Evolutionary conservation across 2,888 invertebrate genomes (phyloP).

Genomic region (Gymnosoma rotundatum): DNA sequence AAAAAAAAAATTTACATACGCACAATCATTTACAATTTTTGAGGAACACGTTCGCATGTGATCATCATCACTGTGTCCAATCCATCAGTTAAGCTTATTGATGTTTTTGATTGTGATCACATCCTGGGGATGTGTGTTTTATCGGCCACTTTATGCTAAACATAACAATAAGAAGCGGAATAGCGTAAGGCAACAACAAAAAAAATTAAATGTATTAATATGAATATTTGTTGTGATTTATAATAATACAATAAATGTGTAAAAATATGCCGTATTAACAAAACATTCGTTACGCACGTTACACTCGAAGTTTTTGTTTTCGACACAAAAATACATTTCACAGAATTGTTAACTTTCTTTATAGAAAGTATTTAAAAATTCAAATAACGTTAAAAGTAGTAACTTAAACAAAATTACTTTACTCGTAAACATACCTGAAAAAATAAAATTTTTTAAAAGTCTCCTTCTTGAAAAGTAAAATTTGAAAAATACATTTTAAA

Average conservation of each 20-base stretch:
- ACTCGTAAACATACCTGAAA: not conserved
- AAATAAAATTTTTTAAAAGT: not conserved
- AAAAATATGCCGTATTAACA: conserved; percentile 49
- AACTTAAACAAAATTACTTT: no score
- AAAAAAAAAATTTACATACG: conserved; percentile 39
- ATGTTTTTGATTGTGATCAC: conserved; percentile 69
- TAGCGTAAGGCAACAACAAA: not conserved
- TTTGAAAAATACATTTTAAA: not conserved
- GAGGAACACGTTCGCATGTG: not conserved
- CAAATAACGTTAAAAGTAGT: no score
- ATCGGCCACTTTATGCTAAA: conserved; percentile 63
- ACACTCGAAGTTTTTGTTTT: conserved; percentile 1
- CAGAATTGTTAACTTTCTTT: no score
- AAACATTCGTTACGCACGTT: conserved; percentile 25
- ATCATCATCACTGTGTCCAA: conserved; percentile 57
- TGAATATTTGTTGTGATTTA: conserved; percentile 59
- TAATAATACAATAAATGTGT: conserved; percentile 61
- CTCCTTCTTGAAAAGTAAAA: not conserved
- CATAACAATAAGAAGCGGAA: conserved; percentile 48
- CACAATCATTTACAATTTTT: conserved; percentile 1
- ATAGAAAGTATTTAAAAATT: no score
- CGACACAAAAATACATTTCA: no score
- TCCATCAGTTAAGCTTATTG: conserved; percentile 71
- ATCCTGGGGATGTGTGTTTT: conserved; percentile 68
- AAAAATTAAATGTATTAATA: conserved; percentile 19